Evolutionary conservation across 1,140 invertebrate species (phyloP).

Genomic region (Atta colombica): DNA sequence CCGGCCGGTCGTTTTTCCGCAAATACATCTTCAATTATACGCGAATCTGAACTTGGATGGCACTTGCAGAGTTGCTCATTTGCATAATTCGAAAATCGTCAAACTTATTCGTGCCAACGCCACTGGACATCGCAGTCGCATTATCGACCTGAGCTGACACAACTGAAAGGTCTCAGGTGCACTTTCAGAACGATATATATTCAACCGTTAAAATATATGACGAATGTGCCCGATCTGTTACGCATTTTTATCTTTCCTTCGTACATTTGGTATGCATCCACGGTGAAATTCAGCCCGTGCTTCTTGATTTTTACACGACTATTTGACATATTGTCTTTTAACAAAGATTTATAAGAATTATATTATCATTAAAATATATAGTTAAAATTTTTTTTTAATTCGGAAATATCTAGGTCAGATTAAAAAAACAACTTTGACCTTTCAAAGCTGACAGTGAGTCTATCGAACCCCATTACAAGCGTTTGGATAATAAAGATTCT

Average conservation of each 20-base stretch:
- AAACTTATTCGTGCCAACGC: constrained; percentile 43
- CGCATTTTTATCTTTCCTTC: constrained; percentile 11
- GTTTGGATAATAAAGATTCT: too few relatives aligned
- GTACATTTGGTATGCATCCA: background rate
- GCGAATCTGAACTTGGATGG: constrained; percentile 46
- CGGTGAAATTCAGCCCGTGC: background rate
- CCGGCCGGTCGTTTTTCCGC: constrained; percentile 50
- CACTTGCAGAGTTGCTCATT: constrained; percentile 52
- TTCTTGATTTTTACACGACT: constrained; percentile 1
- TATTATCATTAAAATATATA: background rate
- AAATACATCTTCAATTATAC: constrained; percentile 66
- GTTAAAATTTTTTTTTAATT: background rate
- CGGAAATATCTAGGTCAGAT: background rate
- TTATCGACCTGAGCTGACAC: background rate
- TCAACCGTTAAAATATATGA: constrained; percentile 34
- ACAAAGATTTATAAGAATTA: background rate
- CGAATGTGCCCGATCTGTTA: background rate
- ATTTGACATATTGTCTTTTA: background rate
- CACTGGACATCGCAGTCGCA: constrained; percentile 4
- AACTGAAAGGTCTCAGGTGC: background rate
- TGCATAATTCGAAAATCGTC: constrained; percentile 73
- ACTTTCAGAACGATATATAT: constrained; percentile 13
- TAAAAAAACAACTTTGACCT: background rate
- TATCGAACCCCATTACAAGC: too few relatives aligned
- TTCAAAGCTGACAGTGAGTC: too few relatives aligned